Evolutionary conservation across 2,113 vertebrate genomes (phyloP), one percentile per base, ranked within the genome.

Genomic region (Pachyramphus minor): DNA sequence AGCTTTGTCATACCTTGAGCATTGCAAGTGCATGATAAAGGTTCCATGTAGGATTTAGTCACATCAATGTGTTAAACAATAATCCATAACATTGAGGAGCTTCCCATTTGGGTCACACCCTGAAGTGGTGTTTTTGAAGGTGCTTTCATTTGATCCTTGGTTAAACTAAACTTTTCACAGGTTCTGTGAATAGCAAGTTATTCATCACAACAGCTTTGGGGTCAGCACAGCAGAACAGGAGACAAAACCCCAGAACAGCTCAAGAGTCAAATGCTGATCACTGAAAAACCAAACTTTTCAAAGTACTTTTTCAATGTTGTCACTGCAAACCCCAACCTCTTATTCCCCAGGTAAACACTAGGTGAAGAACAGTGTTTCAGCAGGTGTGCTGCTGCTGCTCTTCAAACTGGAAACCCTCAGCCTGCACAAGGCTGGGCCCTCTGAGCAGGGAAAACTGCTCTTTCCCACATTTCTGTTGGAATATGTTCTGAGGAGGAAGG

Each of bases 351-450:
- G 92, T 60, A 91, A 97, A 93, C 86, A 90, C 67, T 53, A 62
- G 56, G 22, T 74, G 93, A 64, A 77, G 94, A 83, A 64, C 73
- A 92, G 67, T 39, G 91, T 96, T 95, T 84, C 96, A 94, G 97
- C 98, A 98, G 98, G 97, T 98, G 98, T 97, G 94, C 72, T 49
- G 74, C 72, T 87, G 47, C 39, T 90, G 93, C 87, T 96, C 11
- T 84, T 96, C 84, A 73, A 55, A 52, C 33, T 63, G 80, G 42
- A 56, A 42, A 8, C 73, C 16, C 80, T 82, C 87, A 67, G 25
- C 42, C 84, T 39, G 72, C 90, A 84, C 78, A 85, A 13, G 23
- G 77, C 90, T 22, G 17, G 50, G 60, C 74, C 89, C 94, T 97
- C 96, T 94, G 93, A 84, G 84, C 50, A 4, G 50, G 72, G 17